A percentile compares a stretch with the other conserved stretches of the same genome.
Conservation (phyloP, 2,113 vertebrate species). For the Catharus bicknelli region DNA sequence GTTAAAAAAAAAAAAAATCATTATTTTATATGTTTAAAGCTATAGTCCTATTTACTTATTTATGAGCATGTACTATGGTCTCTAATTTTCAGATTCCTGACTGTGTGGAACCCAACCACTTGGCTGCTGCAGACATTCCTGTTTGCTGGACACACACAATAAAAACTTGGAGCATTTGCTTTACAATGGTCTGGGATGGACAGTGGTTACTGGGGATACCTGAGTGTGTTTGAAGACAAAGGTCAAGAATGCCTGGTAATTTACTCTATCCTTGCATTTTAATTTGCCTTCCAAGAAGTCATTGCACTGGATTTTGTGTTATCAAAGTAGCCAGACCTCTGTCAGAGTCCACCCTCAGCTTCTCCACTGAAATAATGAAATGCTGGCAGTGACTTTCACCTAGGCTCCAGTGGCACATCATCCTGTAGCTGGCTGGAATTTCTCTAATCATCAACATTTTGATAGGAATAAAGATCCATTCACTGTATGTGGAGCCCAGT, state of each 20-base stretch:
- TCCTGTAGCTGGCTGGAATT: background rate
- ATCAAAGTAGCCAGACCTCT: background rate
- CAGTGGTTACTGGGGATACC: background rate
- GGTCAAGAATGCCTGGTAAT: background rate
- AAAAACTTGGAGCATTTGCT: background rate
- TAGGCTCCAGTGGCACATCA: background rate
- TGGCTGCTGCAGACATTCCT: background rate
- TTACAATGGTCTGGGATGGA: rapidly evolving
- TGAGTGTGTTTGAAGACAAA: background rate
- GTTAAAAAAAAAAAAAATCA: conserved; percentile 50
- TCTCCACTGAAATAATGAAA: background rate
- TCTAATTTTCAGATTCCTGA: conserved; percentile 36
- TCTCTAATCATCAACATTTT: background rate
- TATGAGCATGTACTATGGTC: conserved; percentile 62
- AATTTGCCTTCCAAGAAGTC: background rate
- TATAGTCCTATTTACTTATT: conserved; percentile 72
- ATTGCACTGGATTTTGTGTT: background rate
- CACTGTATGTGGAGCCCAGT: background rate
- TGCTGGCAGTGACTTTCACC: background rate
- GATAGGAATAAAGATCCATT: background rate
- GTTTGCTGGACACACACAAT: background rate
- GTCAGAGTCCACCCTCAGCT: background rate
- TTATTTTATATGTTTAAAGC: conserved; percentile 71
- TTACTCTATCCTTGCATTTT: background rate
- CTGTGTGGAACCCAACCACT: background rate